Percentiles rank a stretch among this genome's conserved stretches.
phyloP scores from a whole-genome alignment of 2,113 vertebrate species.

The Coturnix japonica region DNA sequence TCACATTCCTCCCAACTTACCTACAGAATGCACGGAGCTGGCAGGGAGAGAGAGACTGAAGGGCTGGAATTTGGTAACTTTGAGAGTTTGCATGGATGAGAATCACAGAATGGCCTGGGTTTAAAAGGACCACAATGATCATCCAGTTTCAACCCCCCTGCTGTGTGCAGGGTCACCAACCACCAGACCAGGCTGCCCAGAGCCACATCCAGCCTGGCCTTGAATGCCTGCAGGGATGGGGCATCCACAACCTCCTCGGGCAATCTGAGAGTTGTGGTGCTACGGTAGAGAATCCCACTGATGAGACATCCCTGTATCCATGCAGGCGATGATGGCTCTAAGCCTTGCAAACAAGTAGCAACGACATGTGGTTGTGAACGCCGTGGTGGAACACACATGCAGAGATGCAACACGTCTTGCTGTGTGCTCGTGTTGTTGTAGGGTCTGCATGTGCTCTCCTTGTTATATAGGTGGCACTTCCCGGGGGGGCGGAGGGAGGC shows the following conservation, averaged over 20 bases:
- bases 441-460: conserved; percentile 28
- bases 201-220: too few species aligned
- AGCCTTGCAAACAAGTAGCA: not conserved
- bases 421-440: not conserved
- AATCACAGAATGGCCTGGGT: too few species aligned
- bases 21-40: not conserved
- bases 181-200: too few species aligned
- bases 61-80: conserved; percentile 26
- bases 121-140: too few species aligned
- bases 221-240: too few species aligned
- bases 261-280: not conserved
- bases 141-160: too few species aligned
- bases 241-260: too few species aligned
- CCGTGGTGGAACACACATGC: not conserved
- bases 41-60: not conserved
- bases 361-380: not conserved
- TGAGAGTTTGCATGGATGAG: conserved; percentile 12
- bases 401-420: not conserved
- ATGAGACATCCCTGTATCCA: not conserved
- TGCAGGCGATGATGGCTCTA: not conserved
- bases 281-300: not conserved
- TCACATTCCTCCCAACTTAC: not conserved
- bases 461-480: conserved; percentile 41
- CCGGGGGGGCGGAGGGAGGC: not conserved
- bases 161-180: too few species aligned